Evolutionary conservation across 2,113 vertebrate species (phyloP), one percentile per base, ranked within the genome.

Genomic region (Fregata magnificens): DNA sequence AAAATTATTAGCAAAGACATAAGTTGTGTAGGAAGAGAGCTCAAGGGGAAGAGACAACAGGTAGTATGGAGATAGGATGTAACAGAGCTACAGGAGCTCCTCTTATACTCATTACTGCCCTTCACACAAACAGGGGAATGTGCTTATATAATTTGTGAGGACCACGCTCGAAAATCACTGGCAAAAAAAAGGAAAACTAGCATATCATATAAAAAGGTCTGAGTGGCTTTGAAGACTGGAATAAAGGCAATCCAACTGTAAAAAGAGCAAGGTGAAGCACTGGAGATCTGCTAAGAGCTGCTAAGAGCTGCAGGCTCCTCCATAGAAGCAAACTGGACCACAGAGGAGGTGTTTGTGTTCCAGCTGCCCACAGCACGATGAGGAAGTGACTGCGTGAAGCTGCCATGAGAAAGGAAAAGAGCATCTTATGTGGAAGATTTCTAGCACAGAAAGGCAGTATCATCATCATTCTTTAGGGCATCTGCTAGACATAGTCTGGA

Each of bases 91-190:
- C 13, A 71, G 42, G 25, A 85, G 7, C 10, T 32, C 18, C 26
- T 89, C 4, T 72, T 77, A 20, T 15, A 34, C 38, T 25, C 31
- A 15, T 74, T 62, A 50, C 7, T 42, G 12, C 4, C 17, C 11
- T 53, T 66, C 38, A 58, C 17, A 50, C 34, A 45, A 58, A 0
- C 11, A 58, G 25, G 10, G 9, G 4, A 85, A 71, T 52, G 40
- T n/a, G 10, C 2, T 74, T 5, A 19, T n/a, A 10, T 11, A 24
- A 36, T 77, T 94, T 88, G 10, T 55, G 44, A 38, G 8, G 26
- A 42, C 3, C 4, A 5, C 0, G 0, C 11, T 69, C 6, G 4
- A 38, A 77, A 86, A 36, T 50, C 5, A 13, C 9, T 42, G 18
- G 6, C 4, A 90, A 72, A 78, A 67, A 9, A 34, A 18, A 31